phyloP scores from a whole-genome alignment of 2,888 invertebrate genomes.

The Aphidoletes aphidimyza region DNA sequence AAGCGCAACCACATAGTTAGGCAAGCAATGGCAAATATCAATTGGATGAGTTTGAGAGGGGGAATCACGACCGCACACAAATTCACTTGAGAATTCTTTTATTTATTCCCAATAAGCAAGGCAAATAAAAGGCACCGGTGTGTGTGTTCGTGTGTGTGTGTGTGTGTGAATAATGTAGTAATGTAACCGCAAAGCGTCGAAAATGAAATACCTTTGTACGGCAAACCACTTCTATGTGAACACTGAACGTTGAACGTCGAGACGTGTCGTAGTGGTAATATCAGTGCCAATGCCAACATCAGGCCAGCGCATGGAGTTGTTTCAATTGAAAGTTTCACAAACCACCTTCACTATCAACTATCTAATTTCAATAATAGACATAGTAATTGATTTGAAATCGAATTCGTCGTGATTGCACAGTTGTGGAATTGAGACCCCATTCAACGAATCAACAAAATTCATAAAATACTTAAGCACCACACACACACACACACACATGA shows the following conservation, averaged over 20 bases:
- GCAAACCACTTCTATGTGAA: no score
- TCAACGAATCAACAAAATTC: not conserved
- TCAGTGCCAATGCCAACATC: no score
- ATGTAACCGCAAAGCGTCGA: constrained; percentile 12
- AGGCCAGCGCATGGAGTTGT: not conserved
- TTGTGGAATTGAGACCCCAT: not conserved
- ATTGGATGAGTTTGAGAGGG: not conserved
- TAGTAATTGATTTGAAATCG: constrained; percentile 27
- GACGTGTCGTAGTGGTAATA: no score
- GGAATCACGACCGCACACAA: constrained; percentile 6
- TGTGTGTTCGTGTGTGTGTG: no score
- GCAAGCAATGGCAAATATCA: constrained; percentile 11
- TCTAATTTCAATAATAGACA: not conserved
- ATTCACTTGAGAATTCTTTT: constrained; percentile 22
- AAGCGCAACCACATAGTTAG: not conserved
- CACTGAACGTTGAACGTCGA: not conserved
- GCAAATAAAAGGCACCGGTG: not conserved
- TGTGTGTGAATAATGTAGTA: no score
- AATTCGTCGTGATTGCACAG: not conserved
- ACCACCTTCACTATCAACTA: not conserved
- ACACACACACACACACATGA: not conserved
- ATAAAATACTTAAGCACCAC: not conserved
- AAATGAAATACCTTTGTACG: constrained; percentile 28
- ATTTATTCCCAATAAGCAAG: constrained; percentile 42
- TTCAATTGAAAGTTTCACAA: not conserved